These are phyloP conservation scores for Ammodytes dubius DNA, from an alignment of 2,113 vertebrate genomes.

Conservation along the genomic window DNA sequence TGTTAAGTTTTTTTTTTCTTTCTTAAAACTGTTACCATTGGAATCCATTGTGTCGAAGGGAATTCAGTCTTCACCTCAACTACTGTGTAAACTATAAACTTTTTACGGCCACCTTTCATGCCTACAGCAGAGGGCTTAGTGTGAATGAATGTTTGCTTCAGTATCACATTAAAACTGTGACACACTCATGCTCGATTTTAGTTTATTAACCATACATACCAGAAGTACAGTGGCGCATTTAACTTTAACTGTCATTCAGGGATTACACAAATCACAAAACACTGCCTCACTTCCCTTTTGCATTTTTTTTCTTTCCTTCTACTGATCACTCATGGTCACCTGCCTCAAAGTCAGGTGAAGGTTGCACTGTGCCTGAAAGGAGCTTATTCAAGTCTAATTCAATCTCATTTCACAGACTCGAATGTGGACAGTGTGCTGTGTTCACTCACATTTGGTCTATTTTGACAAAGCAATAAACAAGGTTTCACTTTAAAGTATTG, in stretches of 20 bases:
- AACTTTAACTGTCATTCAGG: slow-evolving; percentile 25
- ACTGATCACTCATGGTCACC: slow-evolving; percentile 11
- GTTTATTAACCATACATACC: slow-evolving; percentile 8
- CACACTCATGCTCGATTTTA: background rate
- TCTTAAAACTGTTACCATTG: background rate
- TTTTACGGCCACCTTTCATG: slow-evolving; percentile 17
- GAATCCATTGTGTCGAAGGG: background rate
- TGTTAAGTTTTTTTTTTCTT: background rate
- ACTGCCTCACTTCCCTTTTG: background rate
- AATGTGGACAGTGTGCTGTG: slow-evolving; percentile 2
- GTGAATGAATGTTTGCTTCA: background rate
- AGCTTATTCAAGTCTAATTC: slow-evolving; percentile 20
- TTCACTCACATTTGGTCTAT: background rate
- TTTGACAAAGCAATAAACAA: background rate
- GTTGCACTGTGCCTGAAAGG: slow-evolving; percentile 28
- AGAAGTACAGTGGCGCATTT: slow-evolving; percentile 7
- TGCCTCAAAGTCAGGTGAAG: slow-evolving; percentile 54
- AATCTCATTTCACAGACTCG: background rate
- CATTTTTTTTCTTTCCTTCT: slow-evolving; percentile 1
- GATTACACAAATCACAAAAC: slow-evolving; percentile 5
- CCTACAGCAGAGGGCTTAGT: background rate
- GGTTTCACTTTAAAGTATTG: background rate
- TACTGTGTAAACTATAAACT: slow-evolving; percentile 1
- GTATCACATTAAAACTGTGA: slow-evolving; percentile 16
- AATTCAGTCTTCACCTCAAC: background rate